Conservation (phyloP, 1,140 invertebrate genomes). For the Diuraphis noxia region DNA sequence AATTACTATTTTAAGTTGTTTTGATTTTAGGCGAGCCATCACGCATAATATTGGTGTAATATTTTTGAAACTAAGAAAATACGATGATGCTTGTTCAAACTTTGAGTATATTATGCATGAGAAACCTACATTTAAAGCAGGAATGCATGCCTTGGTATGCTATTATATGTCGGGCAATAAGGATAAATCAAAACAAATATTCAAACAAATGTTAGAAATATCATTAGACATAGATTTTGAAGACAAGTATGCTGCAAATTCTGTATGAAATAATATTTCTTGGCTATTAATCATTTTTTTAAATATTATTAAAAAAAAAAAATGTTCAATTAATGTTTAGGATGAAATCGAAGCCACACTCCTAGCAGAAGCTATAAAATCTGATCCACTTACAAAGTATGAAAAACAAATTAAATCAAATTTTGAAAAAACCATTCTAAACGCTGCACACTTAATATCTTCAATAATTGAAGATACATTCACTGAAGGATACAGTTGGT, state of each 20-base stretch:
- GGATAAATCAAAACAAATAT: slow-evolving; percentile 92
- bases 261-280: slow-evolving; percentile 15
- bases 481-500: slow-evolving; percentile 69
- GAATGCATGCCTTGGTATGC: slow-evolving; percentile 89
- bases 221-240: slow-evolving; percentile 69
- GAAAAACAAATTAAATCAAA: slow-evolving; percentile 75
- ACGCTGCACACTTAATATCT: slow-evolving; percentile 89
- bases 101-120: slow-evolving; percentile 99
- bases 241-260: slow-evolving; percentile 54
- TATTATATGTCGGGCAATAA: slow-evolving; percentile 91
- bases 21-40: slow-evolving; percentile 81
- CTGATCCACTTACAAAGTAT: slow-evolving; percentile 76
- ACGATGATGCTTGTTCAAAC: slow-evolving; percentile 90
- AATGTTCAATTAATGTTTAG: slow-evolving; percentile 59
- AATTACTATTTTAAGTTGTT: slow-evolving; percentile 8
- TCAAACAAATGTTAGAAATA: slow-evolving; percentile 87
- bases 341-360: slow-evolving; percentile 74
- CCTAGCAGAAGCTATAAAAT: slow-evolving; percentile 77
- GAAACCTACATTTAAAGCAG: slow-evolving; percentile 82
- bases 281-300: neutral
- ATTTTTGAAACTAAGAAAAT: slow-evolving; percentile 94
- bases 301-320: neutral
- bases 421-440: slow-evolving; percentile 84
- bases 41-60: slow-evolving; percentile 98
- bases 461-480: slow-evolving; percentile 78